These are phyloP conservation scores for Drosophila suzukii DNA, from an alignment of 1,140 invertebrate genomes.

Conservation along the genomic window DNA sequence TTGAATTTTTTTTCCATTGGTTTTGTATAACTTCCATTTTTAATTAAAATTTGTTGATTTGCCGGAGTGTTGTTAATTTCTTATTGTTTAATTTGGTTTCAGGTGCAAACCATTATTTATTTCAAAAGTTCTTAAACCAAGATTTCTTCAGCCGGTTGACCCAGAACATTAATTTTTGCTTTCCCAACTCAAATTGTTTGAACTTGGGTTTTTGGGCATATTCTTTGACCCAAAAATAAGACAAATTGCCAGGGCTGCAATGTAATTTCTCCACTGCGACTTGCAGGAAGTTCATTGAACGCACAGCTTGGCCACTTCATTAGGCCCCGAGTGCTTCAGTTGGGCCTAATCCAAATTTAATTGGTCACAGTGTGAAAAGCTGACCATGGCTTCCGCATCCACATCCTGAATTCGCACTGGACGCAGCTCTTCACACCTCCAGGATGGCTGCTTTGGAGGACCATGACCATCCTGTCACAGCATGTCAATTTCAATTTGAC, in stretches of 20 bases:
- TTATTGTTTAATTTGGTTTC: no score
- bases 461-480: conserved; percentile 39
- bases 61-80: no score
- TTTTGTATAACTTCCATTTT: no score
- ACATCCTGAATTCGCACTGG: background rate
- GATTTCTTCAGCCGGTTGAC: no score
- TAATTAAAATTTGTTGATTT: no score
- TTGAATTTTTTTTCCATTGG: no score
- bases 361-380: conserved; percentile 38
- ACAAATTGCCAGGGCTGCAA: background rate
- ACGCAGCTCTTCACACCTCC: conserved; percentile 15
- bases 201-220: no score
- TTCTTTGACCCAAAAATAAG: no score
- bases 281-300: conserved; percentile 11
- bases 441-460: background rate
- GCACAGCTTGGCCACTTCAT: conserved; percentile 14
- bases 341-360: conserved; percentile 35
- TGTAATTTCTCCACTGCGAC: background rate
- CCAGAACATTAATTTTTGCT: no score
- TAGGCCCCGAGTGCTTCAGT: conserved; percentile 1
- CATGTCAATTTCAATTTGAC: conserved; percentile 79
- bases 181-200: no score
- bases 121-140: no score
- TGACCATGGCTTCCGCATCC: conserved; percentile 10
- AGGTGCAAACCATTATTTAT: no score